Conservation (phyloP, 2,888 invertebrate species). For the Dolichopus griseipennis region DNA sequence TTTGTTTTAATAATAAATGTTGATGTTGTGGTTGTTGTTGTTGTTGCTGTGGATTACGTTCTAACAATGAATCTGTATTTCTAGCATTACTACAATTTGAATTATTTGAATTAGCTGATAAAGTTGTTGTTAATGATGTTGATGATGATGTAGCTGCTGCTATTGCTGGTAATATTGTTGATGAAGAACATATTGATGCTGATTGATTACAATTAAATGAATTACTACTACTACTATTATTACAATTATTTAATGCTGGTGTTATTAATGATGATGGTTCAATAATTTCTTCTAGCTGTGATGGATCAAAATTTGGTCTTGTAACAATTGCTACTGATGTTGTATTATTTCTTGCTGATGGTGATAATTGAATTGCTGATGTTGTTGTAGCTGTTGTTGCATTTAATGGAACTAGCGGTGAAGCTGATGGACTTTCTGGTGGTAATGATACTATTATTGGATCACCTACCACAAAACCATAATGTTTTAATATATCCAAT, state of each 20-base stretch:
- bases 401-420: not conserved
- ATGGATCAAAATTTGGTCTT: not conserved
- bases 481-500: conserved; percentile 86
- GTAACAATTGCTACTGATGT: conserved; percentile 18
- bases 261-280: conserved; percentile 3
- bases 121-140: conserved; percentile 12
- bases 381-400: conserved; percentile 7
- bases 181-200: not conserved
- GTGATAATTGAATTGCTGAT: conserved; percentile 9
- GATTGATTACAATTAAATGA: no score
- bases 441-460: conserved; percentile 14
- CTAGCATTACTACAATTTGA: conserved; percentile 29
- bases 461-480: conserved; percentile 73
- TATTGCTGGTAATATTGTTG: not conserved
- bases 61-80: conserved; percentile 19
- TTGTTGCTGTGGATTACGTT: conserved; percentile 18
- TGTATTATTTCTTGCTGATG: conserved; percentile 17
- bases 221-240: not conserved
- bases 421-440: conserved; percentile 9
- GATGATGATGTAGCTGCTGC: conserved; percentile 8
- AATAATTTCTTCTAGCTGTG: conserved; percentile 7
- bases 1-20: conserved; percentile 2
- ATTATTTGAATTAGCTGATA: conserved; percentile 14
- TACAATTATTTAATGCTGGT: not conserved
- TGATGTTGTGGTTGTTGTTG: conserved; percentile 9